These are phyloP conservation scores for Drosophila ambigua DNA, from an alignment of 1,140 invertebrate genomes.

Conservation along the genomic window DNA sequence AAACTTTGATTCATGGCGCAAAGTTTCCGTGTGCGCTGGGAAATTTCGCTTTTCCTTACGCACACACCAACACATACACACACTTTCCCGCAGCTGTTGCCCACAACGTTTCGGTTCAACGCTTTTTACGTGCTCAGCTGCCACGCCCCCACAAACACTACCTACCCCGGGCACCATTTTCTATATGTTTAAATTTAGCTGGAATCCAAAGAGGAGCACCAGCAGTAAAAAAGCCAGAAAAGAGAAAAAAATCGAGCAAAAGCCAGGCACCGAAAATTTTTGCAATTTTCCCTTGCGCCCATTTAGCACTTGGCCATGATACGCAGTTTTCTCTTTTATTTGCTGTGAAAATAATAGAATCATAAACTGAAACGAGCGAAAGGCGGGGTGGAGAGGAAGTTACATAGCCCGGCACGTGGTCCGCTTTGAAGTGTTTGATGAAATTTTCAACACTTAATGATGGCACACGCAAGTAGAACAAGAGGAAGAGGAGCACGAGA, in stretches of 20 bases:
- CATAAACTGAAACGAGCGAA: slow-evolving; percentile 73
- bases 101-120: slow-evolving; percentile 80
- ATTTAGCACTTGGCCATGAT: slow-evolving; percentile 80
- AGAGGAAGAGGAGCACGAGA: not conserved
- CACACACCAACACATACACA: slow-evolving; percentile 50
- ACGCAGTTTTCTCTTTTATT: slow-evolving; percentile 82
- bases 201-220: slow-evolving; percentile 8
- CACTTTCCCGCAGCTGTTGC: slow-evolving; percentile 72
- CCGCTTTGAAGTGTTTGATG: slow-evolving; percentile 80
- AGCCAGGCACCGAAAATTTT: slow-evolving; percentile 56
- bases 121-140: slow-evolving; percentile 81
- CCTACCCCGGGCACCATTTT: not conserved
- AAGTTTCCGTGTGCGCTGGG: slow-evolving; percentile 76
- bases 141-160: slow-evolving; percentile 44
- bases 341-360: slow-evolving; percentile 82
- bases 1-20: slow-evolving; percentile 81
- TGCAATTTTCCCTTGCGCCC: slow-evolving; percentile 76
- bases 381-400: not conserved
- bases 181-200: slow-evolving; percentile 49
- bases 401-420: slow-evolving; percentile 43
- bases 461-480: slow-evolving; percentile 62
- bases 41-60: slow-evolving; percentile 74
- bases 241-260: slow-evolving; percentile 10
- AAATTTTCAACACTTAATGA: slow-evolving; percentile 82
- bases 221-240: slow-evolving; percentile 9